Percentiles rank a stretch among this genome's conserved stretches.
Evolutionary conservation across 2,888 invertebrate genomes (phyloP).

Genomic region (Patella caerulea): DNA sequence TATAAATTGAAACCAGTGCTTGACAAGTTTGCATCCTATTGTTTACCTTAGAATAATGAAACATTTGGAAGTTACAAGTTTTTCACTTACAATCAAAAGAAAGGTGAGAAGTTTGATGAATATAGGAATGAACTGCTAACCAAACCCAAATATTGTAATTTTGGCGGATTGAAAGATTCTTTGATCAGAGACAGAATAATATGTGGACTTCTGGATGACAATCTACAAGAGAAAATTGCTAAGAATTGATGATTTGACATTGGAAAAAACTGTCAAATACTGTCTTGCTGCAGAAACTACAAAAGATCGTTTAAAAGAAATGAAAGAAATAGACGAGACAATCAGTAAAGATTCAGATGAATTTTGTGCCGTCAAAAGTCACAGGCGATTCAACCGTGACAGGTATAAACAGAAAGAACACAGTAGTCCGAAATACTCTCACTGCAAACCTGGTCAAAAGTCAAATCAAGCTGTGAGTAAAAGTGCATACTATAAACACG

Average conservation of each 20-base stretch:
- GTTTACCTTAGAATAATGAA: slow-evolving; percentile 9
- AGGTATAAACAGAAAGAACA: too few relatives aligned
- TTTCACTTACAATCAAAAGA: not conserved
- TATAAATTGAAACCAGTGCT: not conserved
- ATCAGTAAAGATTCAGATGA: too few relatives aligned
- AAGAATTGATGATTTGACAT: slow-evolving; percentile 4
- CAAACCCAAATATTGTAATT: not conserved
- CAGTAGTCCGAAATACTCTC: too few relatives aligned
- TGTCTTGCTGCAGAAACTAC: too few relatives aligned
- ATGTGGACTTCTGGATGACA: slow-evolving; percentile 5
- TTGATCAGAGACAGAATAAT: slow-evolving; percentile 2
- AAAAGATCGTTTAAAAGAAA: too few relatives aligned
- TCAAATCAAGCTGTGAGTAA: too few relatives aligned
- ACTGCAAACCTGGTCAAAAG: too few relatives aligned
- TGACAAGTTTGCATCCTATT: slow-evolving; percentile 10
- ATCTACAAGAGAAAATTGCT: slow-evolving; percentile 2
- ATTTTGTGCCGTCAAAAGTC: too few relatives aligned
- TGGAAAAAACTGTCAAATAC: not conserved
- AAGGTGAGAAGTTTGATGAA: not conserved
- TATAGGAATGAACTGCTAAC: not conserved
- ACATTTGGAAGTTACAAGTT: slow-evolving; percentile 5
- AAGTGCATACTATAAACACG: too few relatives aligned
- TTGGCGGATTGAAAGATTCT: slow-evolving; percentile 13
- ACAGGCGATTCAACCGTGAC: too few relatives aligned
- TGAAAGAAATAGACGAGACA: too few relatives aligned